phyloP scores from a whole-genome alignment of 2,797 vertebrate species.

The Sebastiscus tertius region DNA sequence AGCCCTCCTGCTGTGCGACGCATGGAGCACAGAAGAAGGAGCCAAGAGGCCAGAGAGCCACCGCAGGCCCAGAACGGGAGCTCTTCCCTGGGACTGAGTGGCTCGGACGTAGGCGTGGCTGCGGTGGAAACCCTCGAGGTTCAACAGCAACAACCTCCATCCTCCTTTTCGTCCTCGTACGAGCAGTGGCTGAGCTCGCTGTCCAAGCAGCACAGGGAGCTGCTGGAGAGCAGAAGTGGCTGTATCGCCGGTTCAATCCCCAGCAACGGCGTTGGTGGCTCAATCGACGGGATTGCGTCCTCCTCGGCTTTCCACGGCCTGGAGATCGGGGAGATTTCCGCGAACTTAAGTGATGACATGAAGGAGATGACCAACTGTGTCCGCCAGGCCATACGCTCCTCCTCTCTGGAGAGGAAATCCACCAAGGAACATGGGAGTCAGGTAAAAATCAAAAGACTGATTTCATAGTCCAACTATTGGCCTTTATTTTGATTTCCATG shows the following conservation, averaged over 20 bases:
- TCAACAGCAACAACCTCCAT: conserved; percentile 40
- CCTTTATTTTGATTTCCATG: background rate
- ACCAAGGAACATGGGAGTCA: conserved; percentile 92
- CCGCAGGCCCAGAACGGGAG: conserved; percentile 84
- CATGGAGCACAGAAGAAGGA: conserved; percentile 81
- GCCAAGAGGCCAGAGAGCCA: conserved; percentile 66
- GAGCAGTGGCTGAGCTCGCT: conserved; percentile 95
- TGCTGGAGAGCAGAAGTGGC: conserved; percentile 84
- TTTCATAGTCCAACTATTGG: background rate
- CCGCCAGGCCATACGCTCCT: conserved; percentile 95
- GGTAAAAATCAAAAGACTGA: conserved; percentile 59
- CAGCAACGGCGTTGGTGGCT: background rate
- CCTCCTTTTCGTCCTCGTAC: conserved; percentile 82
- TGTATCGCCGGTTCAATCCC: conserved; percentile 44
- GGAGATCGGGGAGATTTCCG: conserved; percentile 90
- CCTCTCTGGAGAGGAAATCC: conserved; percentile 94
- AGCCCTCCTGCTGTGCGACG: conserved; percentile 93
- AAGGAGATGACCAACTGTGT: conserved; percentile 99
- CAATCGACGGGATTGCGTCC: conserved; percentile 60
- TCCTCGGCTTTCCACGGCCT: conserved; percentile 82
- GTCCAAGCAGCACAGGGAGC: conserved; percentile 91
- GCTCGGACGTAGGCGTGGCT: conserved; percentile 68
- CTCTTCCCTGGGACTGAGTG: conserved; percentile 79
- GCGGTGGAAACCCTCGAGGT: conserved; percentile 44
- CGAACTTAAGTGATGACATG: conserved; percentile 98